phyloP scores from a whole-genome alignment of 2,888 invertebrate species.

The Leptinotarsa haldemani region DNA sequence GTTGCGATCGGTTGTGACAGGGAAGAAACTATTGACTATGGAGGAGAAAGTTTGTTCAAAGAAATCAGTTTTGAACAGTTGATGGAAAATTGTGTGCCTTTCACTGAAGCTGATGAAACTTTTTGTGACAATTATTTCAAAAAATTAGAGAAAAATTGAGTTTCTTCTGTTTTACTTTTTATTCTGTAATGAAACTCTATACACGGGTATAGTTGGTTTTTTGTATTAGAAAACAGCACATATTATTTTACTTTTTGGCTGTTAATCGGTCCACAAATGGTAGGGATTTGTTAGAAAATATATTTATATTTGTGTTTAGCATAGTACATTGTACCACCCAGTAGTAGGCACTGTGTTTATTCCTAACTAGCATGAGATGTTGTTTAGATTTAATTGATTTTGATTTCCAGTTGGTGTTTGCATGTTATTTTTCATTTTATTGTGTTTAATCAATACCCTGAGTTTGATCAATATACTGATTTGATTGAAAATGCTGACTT shows the following conservation, averaged over 20 bases:
- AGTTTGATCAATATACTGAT: constrained; percentile 30
- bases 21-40: constrained; percentile 19
- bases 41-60: constrained; percentile 64
- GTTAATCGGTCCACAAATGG: constrained; percentile 12
- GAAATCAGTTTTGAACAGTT: constrained; percentile 73
- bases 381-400: constrained; percentile 32
- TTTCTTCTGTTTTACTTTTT: no score
- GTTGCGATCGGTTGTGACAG: constrained; percentile 71
- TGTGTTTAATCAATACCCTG: constrained; percentile 23
- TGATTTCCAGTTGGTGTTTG: constrained; percentile 25
- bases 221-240: background rate
- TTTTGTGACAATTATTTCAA: constrained; percentile 72
- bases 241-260: background rate
- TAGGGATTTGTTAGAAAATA: background rate
- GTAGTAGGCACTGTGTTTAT: constrained; percentile 41
- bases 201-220: background rate
- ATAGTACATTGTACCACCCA: constrained; percentile 39
- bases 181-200: no score
- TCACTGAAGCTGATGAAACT: constrained; percentile 67
- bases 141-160: constrained; percentile 66
- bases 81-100: constrained; percentile 68
- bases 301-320: constrained; percentile 30
- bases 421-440: constrained; percentile 30
- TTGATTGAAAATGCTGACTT: background rate
- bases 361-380: constrained; percentile 34